Evolutionary conservation across 2,113 vertebrate species (phyloP), one percentile per base, ranked within the genome.

Genomic region (Eptesicus fuscus): DNA sequence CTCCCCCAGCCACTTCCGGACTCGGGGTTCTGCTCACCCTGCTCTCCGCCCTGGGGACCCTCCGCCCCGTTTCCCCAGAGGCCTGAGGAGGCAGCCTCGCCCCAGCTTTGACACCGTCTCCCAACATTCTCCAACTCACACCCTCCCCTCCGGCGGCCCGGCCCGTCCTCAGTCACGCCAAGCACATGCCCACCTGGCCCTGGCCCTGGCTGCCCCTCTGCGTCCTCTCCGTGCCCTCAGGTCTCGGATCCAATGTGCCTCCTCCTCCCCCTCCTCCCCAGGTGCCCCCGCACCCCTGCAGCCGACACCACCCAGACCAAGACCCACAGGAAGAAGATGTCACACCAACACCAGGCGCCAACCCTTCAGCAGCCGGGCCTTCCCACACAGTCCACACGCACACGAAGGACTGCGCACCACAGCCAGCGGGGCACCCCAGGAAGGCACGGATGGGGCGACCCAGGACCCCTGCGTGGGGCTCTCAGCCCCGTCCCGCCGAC

Each of bases 311-410:
- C 35, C 40, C 69, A 53, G n/a, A 40, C 35, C 4, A 14, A 35
- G 74, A 11, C 0, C 12, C 20, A 44, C 1, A 20, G 40, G 28
- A 7, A 74, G 78, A n/a, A 35, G 42, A 44, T 3, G 1, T 3
- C 13, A 51, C 18, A 0, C 32, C 51, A 9, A 1, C 0, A 1
- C 0, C 53, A 11, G 61, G 32, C 0, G 1, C 6, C 14, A 23
- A n/a, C 4, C 4, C 18, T 65, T 22, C 12, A 13, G 9, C 44
- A 16, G 16, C 1, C 28, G 0, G 5, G 25, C 23, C 83, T 22
- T 22, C 2, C 56, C 70, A 23, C 1, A 17, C 37, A 18, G 10
- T 3, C 32, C 30, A 0, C 0, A 28, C 1, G 1, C 0, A 2
- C 6, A 8, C 6, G n/a, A 17, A 9, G 49, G 49, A 13, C 9